Conservation (phyloP, 2,797 vertebrate species). For the Arnoldichthys spilopterus region DNA sequence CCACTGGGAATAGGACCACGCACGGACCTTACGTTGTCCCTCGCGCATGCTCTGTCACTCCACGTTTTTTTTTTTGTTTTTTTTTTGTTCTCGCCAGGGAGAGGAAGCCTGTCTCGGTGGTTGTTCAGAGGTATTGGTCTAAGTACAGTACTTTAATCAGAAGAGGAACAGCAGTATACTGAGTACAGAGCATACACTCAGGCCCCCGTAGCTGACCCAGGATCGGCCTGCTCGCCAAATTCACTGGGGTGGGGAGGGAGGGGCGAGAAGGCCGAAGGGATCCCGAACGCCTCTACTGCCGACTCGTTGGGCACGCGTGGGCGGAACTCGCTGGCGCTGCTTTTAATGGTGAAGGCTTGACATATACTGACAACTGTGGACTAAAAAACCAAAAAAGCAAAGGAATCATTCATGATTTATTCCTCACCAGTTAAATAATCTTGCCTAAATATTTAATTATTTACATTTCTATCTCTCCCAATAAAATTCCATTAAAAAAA, state of each 20-base stretch:
- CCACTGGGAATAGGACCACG: background rate
- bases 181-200: conserved; percentile 73
- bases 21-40: background rate
- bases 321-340: conserved; percentile 39
- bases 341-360: conserved; percentile 68
- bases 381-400: conserved; percentile 70
- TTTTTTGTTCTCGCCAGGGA: conserved; percentile 42
- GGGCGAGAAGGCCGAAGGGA: no score
- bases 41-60: background rate
- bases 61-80: no score
- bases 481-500: conserved; percentile 75
- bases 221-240: conserved; percentile 4
- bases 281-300: no score
- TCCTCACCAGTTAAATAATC: conserved; percentile 85
- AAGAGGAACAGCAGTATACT: conserved; percentile 75
- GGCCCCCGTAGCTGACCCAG: conserved; percentile 46
- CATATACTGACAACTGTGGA: conserved; percentile 68
- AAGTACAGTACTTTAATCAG: conserved; percentile 78
- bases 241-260: no score
- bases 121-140: conserved; percentile 71
- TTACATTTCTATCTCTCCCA: conserved; percentile 83
- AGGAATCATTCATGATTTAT: conserved; percentile 77
- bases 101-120: conserved; percentile 61
- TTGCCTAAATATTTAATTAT: conserved; percentile 89
- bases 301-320: background rate